phyloP scores from a whole-genome alignment of 1,140 invertebrate genomes.

The Steinernema feltiae region DNA sequence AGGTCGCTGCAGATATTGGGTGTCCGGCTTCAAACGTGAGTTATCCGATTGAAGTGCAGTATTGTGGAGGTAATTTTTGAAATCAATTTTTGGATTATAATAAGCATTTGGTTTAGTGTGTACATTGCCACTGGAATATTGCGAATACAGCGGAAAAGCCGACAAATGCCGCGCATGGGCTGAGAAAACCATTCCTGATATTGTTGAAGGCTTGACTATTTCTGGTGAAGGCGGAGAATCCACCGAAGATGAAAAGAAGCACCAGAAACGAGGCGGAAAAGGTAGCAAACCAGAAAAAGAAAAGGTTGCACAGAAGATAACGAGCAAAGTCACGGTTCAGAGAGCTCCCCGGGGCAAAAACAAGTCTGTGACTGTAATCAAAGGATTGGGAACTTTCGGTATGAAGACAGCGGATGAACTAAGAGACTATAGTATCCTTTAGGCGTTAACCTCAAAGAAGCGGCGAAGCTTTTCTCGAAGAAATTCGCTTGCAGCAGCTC shows the following conservation, averaged over 20 bases:
- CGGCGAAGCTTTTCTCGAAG: constrained; percentile 92
- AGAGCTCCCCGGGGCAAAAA: constrained; percentile 91
- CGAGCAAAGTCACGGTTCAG: constrained; percentile 49
- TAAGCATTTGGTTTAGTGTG: constrained; percentile 52
- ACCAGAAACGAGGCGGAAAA: constrained; percentile 74
- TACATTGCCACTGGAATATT: constrained; percentile 70
- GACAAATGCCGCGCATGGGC: constrained; percentile 96
- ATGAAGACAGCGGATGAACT: constrained; percentile 6
- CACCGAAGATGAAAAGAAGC: constrained; percentile 81
- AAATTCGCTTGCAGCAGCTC: constrained; percentile 98
- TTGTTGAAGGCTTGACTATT: constrained; percentile 33
- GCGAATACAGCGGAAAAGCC: constrained; percentile 93
- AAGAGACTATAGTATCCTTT: constrained; percentile 35
- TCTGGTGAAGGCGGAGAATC: constrained; percentile 65
- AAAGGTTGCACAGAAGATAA: constrained; percentile 70
- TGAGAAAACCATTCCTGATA: constrained; percentile 81
- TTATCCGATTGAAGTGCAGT: constrained; percentile 81
- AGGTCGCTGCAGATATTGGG: background rate
- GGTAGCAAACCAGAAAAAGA: constrained; percentile 72
- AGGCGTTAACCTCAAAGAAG: constrained; percentile 96
- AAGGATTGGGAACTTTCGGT: constrained; percentile 61
- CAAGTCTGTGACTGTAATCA: constrained; percentile 83
- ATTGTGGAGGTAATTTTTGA: constrained; percentile 69
- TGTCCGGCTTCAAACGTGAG: constrained; percentile 21
- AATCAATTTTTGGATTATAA: constrained; percentile 17